Evolutionary conservation across 2,888 invertebrate species (phyloP).

Genomic region (Agrotis exclamationis): DNA sequence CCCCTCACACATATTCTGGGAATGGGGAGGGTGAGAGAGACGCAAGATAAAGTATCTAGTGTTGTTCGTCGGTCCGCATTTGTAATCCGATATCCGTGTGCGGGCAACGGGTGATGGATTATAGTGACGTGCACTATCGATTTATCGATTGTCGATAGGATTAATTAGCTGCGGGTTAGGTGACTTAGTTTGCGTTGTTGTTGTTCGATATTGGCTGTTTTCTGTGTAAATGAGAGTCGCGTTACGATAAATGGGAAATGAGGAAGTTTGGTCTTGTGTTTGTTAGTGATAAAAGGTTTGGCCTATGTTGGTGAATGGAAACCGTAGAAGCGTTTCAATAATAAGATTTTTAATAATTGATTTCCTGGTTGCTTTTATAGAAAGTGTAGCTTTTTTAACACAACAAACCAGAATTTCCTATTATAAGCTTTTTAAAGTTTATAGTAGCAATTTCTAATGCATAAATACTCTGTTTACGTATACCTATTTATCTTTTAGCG

Average conservation of each 20-base stretch:
- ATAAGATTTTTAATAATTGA: too few relatives aligned
- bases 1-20: constrained; percentile 53
- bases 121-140: constrained; percentile 69
- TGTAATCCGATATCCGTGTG: constrained; percentile 86
- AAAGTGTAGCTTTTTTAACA: neutral
- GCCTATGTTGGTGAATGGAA: neutral
- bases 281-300: neutral
- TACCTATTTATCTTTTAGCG: too few relatives aligned
- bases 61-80: constrained; percentile 73
- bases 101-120: constrained; percentile 71
- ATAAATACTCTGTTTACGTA: too few relatives aligned
- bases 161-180: constrained; percentile 60
- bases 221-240: constrained; percentile 37
- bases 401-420: too few relatives aligned
- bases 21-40: constrained; percentile 61
- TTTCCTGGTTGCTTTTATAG: neutral
- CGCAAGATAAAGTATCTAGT: constrained; percentile 64
- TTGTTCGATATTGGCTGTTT: constrained; percentile 42
- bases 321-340: too few relatives aligned
- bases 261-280: constrained; percentile 5
- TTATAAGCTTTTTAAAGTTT: too few relatives aligned
- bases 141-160: constrained; percentile 61
- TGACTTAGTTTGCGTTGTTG: constrained; percentile 52
- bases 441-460: too few relatives aligned
- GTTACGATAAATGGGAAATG: constrained; percentile 16